These are phyloP conservation scores for Phocides pigmalion DNA, from an alignment of 1,140 invertebrate genomes.

Conservation along the genomic window DNA sequence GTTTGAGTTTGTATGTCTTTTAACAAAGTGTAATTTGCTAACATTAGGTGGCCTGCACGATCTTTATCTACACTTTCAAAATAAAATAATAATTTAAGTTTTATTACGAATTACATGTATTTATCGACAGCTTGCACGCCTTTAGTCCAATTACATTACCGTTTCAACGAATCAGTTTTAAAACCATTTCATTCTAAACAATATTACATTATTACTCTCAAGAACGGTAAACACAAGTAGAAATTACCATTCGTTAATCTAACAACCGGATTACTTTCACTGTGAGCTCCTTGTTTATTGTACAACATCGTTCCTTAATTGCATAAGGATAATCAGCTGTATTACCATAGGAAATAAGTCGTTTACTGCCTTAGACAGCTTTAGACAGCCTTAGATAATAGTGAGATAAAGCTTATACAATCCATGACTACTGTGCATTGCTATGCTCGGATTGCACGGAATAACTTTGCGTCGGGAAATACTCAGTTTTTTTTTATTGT, in stretches of 20 bases:
- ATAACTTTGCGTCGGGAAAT: not conserved
- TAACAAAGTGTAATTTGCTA: no score
- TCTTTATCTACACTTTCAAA: no score
- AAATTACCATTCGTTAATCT: not conserved
- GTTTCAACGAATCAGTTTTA: no score
- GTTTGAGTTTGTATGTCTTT: no score
- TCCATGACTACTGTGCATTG: constrained; percentile 3
- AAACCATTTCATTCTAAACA: no score
- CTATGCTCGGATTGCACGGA: not conserved
- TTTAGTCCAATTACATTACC: no score
- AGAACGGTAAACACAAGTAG: not conserved
- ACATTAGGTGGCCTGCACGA: no score
- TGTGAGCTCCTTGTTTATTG: not conserved
- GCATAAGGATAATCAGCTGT: constrained; percentile 21
- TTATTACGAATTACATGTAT: no score
- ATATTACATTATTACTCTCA: not conserved
- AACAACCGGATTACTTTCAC: constrained; percentile 10
- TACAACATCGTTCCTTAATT: constrained; percentile 14
- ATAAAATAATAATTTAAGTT: no score
- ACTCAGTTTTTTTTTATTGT: no score
- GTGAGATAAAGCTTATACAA: constrained; percentile 19
- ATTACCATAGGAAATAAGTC: constrained; percentile 30
- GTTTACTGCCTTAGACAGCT: constrained; percentile 17
- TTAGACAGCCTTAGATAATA: constrained; percentile 27
- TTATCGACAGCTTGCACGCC: no score